Percentiles rank a stretch among this genome's conserved stretches.
Conservation (phyloP, 2,888 invertebrate genomes). For the Ditula angustiorana region DNA sequence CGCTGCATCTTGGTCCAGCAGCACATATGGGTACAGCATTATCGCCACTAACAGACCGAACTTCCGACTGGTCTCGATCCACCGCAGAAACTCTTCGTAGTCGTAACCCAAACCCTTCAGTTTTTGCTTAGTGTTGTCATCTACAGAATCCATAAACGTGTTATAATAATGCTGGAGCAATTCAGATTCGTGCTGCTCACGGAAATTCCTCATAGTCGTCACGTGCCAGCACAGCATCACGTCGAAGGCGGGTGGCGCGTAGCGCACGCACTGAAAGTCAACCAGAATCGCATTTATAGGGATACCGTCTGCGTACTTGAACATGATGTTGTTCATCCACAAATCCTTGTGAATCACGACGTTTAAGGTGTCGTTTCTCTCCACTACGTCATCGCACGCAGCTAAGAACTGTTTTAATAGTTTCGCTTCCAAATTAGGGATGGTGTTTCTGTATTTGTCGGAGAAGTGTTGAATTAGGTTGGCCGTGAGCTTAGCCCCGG, state of each 20-base stretch:
- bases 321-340: conserved; percentile 76
- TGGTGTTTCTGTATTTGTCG: conserved; percentile 47
- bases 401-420: conserved; percentile 53
- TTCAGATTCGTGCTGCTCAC: conserved; percentile 56
- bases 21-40: conserved; percentile 17
- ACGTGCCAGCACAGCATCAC: conserved; percentile 63
- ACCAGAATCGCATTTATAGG: conserved; percentile 64
- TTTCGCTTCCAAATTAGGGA: conserved; percentile 54
- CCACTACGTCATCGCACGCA: conserved; percentile 59
- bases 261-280: conserved; percentile 71
- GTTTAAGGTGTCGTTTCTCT: conserved; percentile 61
- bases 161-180: conserved; percentile 46
- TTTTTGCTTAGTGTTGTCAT: conserved; percentile 52
- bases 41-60: conserved; percentile 44
- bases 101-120: conserved; percentile 46
- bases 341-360: conserved; percentile 71
- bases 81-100: conserved; percentile 39
- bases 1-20: conserved; percentile 23
- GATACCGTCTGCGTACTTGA: conserved; percentile 57
- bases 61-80: conserved; percentile 46
- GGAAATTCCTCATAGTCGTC: conserved; percentile 60
- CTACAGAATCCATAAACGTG: conserved; percentile 54
- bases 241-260: conserved; percentile 73
- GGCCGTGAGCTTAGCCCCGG: conserved; percentile 62
- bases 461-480: conserved; percentile 63